Base-by-base conservation (phyloP, 2,888 invertebrate genomes). In the Odontothrips loti region DNA sequence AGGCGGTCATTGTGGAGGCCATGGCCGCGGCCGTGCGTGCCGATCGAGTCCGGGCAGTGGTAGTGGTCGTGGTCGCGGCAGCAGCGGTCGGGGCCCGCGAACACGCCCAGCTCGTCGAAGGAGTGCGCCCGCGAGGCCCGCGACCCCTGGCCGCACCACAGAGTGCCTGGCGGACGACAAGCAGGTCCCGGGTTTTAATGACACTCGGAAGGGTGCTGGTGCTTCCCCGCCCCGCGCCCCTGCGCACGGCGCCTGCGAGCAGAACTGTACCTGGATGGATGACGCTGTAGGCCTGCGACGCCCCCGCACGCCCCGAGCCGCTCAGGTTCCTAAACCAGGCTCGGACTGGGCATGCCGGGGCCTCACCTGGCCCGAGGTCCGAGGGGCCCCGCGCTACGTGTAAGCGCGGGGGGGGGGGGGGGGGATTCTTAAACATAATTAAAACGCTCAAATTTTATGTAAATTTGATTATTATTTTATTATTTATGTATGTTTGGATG, bases 71-170 rank as follows among this genome's bases (percentile, higher is more conserved):
- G 94, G 82, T 92, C 92, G 34, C 93, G 88, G 85, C 94, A 94
- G 84, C 94, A 94, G 43, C 89, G 88, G 86, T 94, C 94, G 85
- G 93, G 92, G 80, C 90, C 90, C 0, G 86, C 84, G 84, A 92
- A 91, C 0, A 87, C 86, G 0, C 94, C 94, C 82, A 94, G 86
- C 83, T 94, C 93, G 48, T 91, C 89, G 85, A 90, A 91, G 84
- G 90, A 89, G 2, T 85, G 85, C 0, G 94, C 93, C 20, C 89
- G n/a, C n/a, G n/a, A n/a, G n/a, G n/a, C n/a, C n/a, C n/a, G 87
- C 82, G 90, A 91, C 34, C 94, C 94, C 80, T 92, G 91, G 0
- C 94, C 94, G 86, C 94, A 94, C 93, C 94, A 94, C 85, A 94
- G 93, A 0, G 94, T 94, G 2, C 94, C 94, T 81, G 92, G n/a